phyloP scores from a whole-genome alignment of 2,888 invertebrate species.

The Leptodirus hochenwartii region DNA sequence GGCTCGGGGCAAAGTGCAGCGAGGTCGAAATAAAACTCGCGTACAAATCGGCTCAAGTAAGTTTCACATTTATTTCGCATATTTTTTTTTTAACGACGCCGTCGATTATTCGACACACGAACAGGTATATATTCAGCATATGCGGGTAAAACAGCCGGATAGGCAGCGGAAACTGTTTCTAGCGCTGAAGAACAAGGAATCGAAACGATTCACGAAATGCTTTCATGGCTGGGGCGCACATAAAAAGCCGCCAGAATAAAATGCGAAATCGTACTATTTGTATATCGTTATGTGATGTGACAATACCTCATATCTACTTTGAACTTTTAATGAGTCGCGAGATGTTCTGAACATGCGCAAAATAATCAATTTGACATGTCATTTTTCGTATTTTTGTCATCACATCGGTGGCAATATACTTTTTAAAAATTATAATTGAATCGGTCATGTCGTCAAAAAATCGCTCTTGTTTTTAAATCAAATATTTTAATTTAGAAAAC shows the following conservation, averaged over 20 bases:
- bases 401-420: slow-evolving; percentile 1
- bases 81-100: slow-evolving; percentile 1
- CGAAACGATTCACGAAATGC: slow-evolving; percentile 86
- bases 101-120: too few species aligned
- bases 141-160: slow-evolving; percentile 88
- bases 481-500: too few species aligned
- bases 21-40: slow-evolving; percentile 98
- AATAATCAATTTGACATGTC: neutral
- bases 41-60: slow-evolving; percentile 92
- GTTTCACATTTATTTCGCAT: slow-evolving; percentile 8
- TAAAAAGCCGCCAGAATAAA: slow-evolving; percentile 60
- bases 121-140: slow-evolving; percentile 94
- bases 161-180: slow-evolving; percentile 79
- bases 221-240: slow-evolving; percentile 97
- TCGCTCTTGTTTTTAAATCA: neutral
- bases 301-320: too few species aligned
- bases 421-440: slow-evolving; percentile 3
- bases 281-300: slow-evolving; percentile 1
- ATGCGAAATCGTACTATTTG: too few species aligned
- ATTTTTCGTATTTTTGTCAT: neutral
- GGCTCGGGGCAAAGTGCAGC: slow-evolving; percentile 92
- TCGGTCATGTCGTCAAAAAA: slow-evolving; percentile 1
- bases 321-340: too few species aligned
- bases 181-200: slow-evolving; percentile 92
- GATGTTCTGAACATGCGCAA: neutral